These are phyloP conservation scores for Anoura caudifer DNA, from an alignment of 2,113 vertebrate genomes.

Conservation along the genomic window DNA sequence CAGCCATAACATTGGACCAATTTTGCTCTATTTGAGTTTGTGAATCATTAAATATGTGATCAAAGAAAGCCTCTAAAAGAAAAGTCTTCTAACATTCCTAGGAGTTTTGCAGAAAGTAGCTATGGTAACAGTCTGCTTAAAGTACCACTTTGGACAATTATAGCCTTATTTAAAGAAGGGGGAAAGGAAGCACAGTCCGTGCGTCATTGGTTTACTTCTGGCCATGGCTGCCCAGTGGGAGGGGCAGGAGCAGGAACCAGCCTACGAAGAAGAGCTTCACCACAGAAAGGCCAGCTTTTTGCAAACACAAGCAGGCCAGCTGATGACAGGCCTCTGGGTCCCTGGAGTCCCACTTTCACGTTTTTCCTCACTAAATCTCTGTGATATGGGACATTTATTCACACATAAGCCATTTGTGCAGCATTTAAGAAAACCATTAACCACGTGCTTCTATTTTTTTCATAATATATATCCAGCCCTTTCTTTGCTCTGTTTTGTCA, in stretches of 20 bases:
- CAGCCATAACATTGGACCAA: background rate
- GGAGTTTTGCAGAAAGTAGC: background rate
- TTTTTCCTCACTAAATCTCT: background rate
- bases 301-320: background rate
- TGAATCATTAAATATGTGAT: background rate
- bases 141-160: background rate
- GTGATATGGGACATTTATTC: background rate
- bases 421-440: constrained; percentile 55
- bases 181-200: background rate
- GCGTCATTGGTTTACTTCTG: background rate
- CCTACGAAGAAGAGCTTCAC: background rate
- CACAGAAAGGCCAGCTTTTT: background rate
- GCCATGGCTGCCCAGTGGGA: too few relatives aligned
- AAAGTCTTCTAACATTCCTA: background rate
- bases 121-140: background rate
- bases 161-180: background rate
- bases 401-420: background rate
- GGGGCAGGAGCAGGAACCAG: background rate
- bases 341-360: constrained; percentile 25
- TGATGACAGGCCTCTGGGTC: background rate
- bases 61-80: background rate
- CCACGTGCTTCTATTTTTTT: background rate
- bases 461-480: background rate
- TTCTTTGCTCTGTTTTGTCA: constrained; percentile 12
- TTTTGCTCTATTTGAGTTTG: background rate